Evolutionary conservation across 2,113 vertebrate species (phyloP).

Genomic region (Sapayoa aenigma): DNA sequence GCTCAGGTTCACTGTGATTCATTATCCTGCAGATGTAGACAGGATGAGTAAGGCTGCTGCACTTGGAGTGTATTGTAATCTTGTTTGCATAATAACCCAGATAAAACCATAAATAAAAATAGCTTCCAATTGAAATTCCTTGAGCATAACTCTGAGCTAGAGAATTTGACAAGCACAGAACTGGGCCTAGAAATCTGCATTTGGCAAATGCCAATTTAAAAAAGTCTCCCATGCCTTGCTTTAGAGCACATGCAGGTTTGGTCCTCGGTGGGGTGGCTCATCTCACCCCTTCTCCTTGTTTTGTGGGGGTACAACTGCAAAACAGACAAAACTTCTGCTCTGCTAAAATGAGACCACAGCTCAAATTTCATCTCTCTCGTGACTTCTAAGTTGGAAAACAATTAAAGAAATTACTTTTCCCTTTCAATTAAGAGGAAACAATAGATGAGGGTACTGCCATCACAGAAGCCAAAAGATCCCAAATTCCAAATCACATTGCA

Average conservation of each 20-base stretch:
- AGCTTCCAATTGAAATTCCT: slow-evolving; percentile 20
- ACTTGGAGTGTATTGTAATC: not conserved
- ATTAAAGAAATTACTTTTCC: not conserved
- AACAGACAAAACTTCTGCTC: not conserved
- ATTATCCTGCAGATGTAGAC: not conserved
- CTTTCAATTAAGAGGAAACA: not conserved
- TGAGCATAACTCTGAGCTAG: not conserved
- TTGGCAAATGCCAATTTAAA: not conserved
- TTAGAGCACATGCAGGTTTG: not conserved
- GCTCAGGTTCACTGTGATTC: slow-evolving; percentile 14
- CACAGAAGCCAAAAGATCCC: slow-evolving; percentile 19
- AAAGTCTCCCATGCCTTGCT: not conserved
- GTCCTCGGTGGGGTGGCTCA: not conserved
- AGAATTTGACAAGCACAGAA: not conserved
- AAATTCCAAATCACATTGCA: slow-evolving; percentile 26
- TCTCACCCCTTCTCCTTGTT: not conserved
- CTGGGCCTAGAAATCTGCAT: not conserved
- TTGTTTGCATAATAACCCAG: slow-evolving; percentile 37
- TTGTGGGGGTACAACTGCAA: not conserved
- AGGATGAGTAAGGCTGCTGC: slow-evolving; percentile 33
- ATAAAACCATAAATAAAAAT: slow-evolving; percentile 45
- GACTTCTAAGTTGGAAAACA: not conserved
- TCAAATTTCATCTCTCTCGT: not conserved
- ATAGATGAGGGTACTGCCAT: not conserved
- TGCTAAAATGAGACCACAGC: not conserved